Base-by-base conservation (phyloP, 2,888 invertebrate genomes). In the Drosophila mayaguana region DNA sequence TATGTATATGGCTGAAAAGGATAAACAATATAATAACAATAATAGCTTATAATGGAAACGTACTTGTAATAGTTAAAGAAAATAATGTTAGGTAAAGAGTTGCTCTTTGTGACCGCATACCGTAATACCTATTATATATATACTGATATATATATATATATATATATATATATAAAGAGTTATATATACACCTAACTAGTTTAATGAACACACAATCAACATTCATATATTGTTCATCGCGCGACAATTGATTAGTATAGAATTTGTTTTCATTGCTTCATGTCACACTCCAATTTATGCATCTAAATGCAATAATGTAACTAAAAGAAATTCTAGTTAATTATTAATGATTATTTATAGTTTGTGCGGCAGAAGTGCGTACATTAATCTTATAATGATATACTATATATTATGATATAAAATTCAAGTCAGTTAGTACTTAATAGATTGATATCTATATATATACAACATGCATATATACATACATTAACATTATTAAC, bases 231-330 rank as follows among this genome's bases (percentile, higher is more conserved):
- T 85, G 67, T 77, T 79, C 77, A 85, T 74, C 69, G 73, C 60
- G 75, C 79, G 70, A 77, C 79, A 78, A 78, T 77, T 73, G 34
- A 69, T 61, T 67, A 61, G 50, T 78, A 55, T 78, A 70, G 88
- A 79, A 70, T 70, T 74, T 68, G 72, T 71, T 88, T 81, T 86
- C 81, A 87, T 84, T 87, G 81, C 87, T 81, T 87, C 84, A 83
- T 81, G 84, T 78, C 84, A 84, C 84, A 84, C 84, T 84, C 89
- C 84, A 84, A 84, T 83, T 81, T 81, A 89, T 89, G 84, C 84
- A 84, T 84, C 87, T 81, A 73, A 84, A 89, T 84, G 84, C 84
- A 87, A 81, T 81, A 50, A 70, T 88, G 80, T 77, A 86, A 88
- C 87, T 83, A 76, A 83, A 81, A 74, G 76, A 88, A 84, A 84